Evolutionary conservation across 2,113 vertebrate species (phyloP).

Genomic region (Edolisoma coerulescens): DNA sequence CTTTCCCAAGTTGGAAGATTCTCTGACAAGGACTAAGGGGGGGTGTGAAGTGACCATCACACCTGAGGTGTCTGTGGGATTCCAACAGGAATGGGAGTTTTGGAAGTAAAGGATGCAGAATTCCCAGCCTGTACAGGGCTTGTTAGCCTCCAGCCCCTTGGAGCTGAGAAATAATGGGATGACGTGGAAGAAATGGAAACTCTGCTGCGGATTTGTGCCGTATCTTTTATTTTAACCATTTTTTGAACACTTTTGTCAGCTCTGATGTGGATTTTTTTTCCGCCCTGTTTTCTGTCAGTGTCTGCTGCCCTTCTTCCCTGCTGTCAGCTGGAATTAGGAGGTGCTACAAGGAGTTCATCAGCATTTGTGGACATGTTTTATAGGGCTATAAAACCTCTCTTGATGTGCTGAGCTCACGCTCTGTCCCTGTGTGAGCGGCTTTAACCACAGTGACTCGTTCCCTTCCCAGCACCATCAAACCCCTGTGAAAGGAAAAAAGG

Average conservation of each 20-base stretch:
- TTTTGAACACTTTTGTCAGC: neutral
- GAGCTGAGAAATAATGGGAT: neutral
- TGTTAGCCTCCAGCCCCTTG: neutral
- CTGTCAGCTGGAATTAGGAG: neutral
- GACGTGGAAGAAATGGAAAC: neutral
- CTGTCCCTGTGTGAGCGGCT: neutral
- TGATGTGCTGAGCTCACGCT: neutral
- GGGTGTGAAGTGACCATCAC: neutral
- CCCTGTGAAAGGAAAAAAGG: neutral
- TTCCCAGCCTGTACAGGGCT: neutral
- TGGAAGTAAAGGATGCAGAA: neutral
- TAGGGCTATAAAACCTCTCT: neutral
- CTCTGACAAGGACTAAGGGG: neutral
- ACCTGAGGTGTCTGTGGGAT: neutral
- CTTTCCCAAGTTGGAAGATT: neutral
- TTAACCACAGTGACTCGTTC: neutral
- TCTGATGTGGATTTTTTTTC: neutral
- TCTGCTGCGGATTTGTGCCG: fast-evolving
- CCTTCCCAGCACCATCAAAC: neutral
- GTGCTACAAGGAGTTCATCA: neutral
- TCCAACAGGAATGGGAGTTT: neutral
- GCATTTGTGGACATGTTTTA: conserved; percentile 1
- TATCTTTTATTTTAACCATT: neutral
- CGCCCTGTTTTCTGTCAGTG: neutral
- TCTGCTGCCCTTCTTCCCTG: neutral